These are phyloP conservation scores for Caenorhabditis wallacei DNA, from an alignment of 2,888 invertebrate species.

Conservation along the genomic window DNA sequence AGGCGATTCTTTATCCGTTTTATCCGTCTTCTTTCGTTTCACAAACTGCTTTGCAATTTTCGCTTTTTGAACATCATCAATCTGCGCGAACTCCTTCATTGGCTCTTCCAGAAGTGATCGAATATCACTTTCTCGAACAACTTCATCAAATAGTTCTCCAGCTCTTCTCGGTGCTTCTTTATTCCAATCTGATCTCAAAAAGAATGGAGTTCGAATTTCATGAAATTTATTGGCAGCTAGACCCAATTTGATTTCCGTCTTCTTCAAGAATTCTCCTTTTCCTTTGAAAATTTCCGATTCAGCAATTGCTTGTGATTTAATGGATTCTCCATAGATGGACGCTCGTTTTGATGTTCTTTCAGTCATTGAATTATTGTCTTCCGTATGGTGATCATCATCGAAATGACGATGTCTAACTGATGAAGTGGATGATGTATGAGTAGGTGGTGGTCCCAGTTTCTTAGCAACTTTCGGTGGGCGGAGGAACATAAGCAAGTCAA, in stretches of 20 bases:
- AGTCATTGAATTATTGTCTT: conserved; percentile 48
- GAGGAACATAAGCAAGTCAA: conserved; percentile 30
- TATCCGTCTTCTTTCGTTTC: conserved; percentile 53
- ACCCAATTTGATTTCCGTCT: conserved; percentile 36
- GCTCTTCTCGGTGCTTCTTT: conserved; percentile 30
- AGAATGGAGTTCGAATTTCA: conserved; percentile 56
- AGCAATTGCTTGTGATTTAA: conserved; percentile 19
- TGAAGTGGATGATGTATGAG: conserved; percentile 29
- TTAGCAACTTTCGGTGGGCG: conserved; percentile 40
- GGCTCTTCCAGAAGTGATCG: conserved; percentile 34
- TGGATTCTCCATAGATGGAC: conserved; percentile 44
- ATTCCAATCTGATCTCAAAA: conserved; percentile 44
- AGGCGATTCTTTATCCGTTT: neutral
- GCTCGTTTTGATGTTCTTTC: conserved; percentile 59
- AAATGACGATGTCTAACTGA: conserved; percentile 32
- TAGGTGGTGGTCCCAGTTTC: conserved; percentile 17
- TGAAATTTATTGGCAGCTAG: conserved; percentile 40
- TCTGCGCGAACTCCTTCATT: conserved; percentile 45
- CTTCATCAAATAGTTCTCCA: conserved; percentile 45
- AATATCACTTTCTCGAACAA: conserved; percentile 42
- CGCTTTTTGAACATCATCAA: conserved; percentile 39
- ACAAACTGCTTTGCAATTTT: conserved; percentile 41
- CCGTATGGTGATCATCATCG: conserved; percentile 43
- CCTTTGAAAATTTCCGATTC: conserved; percentile 63
- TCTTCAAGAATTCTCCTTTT: conserved; percentile 59